Evolutionary conservation across 2,797 vertebrate genomes (phyloP).

Genomic region (Pyrocephalus nanus): DNA sequence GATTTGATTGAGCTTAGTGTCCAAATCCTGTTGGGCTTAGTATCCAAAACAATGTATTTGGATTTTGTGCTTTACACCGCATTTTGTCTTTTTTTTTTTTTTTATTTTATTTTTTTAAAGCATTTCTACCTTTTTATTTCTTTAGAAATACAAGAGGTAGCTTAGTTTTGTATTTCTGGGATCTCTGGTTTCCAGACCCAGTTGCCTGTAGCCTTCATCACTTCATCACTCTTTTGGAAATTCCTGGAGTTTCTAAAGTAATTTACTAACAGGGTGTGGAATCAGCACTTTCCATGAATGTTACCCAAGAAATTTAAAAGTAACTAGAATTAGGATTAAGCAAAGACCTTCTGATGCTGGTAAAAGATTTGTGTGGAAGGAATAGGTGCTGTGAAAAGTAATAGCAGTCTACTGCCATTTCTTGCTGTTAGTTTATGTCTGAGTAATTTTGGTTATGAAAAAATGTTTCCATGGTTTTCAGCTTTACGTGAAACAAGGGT

Average conservation of each 20-base stretch:
- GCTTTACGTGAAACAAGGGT: not conserved
- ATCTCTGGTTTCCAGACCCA: not conserved
- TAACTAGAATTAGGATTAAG: not conserved
- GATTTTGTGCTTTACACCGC: not conserved
- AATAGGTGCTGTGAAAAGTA: not conserved
- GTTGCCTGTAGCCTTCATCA: not conserved
- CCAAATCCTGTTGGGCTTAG: not conserved
- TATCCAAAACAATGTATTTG: not conserved
- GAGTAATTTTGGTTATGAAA: not conserved
- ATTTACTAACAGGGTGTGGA: not conserved
- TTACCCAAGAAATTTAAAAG: not conserved
- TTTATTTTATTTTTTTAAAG: not conserved
- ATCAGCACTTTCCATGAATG: not conserved
- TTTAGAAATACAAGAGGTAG: not conserved
- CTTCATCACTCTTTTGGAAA: not conserved
- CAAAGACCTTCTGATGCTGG: not conserved
- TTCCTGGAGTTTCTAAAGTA: not conserved
- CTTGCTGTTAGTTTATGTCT: not conserved
- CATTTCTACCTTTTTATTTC: not conserved
- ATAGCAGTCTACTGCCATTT: not conserved
- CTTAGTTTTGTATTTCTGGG: not conserved
- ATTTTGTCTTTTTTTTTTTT: not conserved
- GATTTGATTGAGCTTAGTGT: not conserved
- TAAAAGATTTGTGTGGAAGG: not conserved
- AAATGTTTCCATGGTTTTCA: slow-evolving; percentile 5